Conservation (phyloP, 2,113 vertebrate species). For the Tonatia bakeri region DNA sequence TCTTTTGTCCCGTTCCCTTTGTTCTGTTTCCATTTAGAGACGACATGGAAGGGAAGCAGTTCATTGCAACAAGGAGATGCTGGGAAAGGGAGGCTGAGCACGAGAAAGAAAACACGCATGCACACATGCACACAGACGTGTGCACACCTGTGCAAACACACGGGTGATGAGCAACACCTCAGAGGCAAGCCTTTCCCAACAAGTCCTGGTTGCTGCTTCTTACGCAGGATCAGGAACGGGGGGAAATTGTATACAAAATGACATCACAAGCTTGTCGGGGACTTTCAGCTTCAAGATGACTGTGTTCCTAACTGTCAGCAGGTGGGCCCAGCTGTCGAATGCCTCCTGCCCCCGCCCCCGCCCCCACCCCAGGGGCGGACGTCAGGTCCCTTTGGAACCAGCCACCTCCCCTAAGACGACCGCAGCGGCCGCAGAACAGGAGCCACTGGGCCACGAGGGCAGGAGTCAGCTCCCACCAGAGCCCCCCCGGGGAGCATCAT, state of each 20-base stretch:
- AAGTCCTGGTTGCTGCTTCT: neutral
- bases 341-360: neutral
- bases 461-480: fast-evolving
- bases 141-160: neutral
- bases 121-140: no score
- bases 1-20: slow-evolving; percentile 76
- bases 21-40: slow-evolving; percentile 79
- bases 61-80: slow-evolving; percentile 63
- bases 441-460: fast-evolving
- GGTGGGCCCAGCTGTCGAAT: neutral
- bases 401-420: fast-evolving
- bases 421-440: fast-evolving
- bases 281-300: neutral
- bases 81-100: slow-evolving; percentile 50
- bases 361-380: neutral
- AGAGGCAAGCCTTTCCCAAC: slow-evolving; percentile 2
- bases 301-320: neutral
- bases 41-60: slow-evolving; percentile 74
- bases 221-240: fast-evolving
- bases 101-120: neutral
- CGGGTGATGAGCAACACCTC: slow-evolving; percentile 6
- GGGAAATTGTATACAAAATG: neutral
- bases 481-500: neutral
- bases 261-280: neutral
- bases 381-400: neutral